A percentile compares a stretch with the other conserved stretches of the same genome.
Evolutionary conservation across 2,888 invertebrate species (phyloP).

Genomic region (Pteria penguin): DNA sequence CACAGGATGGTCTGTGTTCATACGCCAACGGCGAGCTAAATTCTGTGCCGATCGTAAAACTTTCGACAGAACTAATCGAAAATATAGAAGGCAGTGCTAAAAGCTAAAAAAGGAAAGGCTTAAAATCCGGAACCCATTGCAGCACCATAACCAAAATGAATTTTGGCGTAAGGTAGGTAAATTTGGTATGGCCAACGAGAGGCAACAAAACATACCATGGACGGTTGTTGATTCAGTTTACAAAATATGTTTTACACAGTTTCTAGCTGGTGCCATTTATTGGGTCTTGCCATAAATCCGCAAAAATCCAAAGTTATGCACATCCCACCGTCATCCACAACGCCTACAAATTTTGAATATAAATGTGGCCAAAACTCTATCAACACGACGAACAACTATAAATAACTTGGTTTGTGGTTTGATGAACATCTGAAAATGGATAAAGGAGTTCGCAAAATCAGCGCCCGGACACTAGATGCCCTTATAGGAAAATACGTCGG

Average conservation of each 20-base stretch:
- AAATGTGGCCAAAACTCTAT: not conserved
- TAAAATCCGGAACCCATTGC: too few species aligned
- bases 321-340: not conserved
- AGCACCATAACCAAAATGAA: not conserved
- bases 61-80: too few species aligned
- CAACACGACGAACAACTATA: conserved; percentile 15
- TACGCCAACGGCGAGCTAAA: too few species aligned
- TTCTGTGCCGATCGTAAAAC: too few species aligned
- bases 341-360: not conserved
- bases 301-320: conserved; percentile 1
- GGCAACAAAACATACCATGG: not conserved
- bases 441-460: conserved; percentile 32
- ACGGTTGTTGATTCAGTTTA: not conserved
- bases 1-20: too few species aligned
- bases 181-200: not conserved
- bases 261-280: conserved; percentile 18
- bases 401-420: conserved; percentile 43
- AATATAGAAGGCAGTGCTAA: too few species aligned
- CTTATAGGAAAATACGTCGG: conserved; percentile 20
- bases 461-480: conserved; percentile 12
- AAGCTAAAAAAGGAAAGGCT: too few species aligned
- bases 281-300: conserved; percentile 32
- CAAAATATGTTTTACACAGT: conserved; percentile 24
- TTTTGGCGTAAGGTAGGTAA: conserved; percentile 8
- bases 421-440: conserved; percentile 24